phyloP scores from a whole-genome alignment of 35 echinoderm and acorn worm genomes.

The Strongylocentrotus purpuratus region DNA sequence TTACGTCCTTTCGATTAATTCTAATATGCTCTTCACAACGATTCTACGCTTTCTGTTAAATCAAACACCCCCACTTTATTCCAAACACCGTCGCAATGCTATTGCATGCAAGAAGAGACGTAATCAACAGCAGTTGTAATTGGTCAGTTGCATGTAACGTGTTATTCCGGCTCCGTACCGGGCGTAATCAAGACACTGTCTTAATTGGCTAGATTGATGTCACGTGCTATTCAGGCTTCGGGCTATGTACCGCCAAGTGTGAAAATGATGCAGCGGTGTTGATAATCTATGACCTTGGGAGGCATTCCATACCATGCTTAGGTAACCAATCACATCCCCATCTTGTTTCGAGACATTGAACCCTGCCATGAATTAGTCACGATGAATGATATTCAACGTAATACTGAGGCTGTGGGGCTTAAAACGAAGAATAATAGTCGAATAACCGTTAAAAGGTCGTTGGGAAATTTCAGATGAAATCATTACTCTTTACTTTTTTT shows the following conservation, averaged over 20 bases:
- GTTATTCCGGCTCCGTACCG: neutral
- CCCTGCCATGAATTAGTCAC: neutral
- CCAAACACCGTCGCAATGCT: neutral
- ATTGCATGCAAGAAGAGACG: too few species aligned
- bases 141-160: too few species aligned
- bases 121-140: too few species aligned
- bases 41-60: neutral
- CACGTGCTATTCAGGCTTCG: neutral
- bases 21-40: too few species aligned
- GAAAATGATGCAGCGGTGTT: neutral
- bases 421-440: too few species aligned
- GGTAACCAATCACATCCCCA: neutral
- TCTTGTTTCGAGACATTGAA: neutral
- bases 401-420: too few species aligned
- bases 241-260: neutral
- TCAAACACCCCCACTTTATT: neutral
- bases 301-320: neutral
- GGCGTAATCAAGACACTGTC: neutral
- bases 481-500: too few species aligned
- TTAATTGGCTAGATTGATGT: neutral
- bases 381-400: too few species aligned
- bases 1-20: too few species aligned
- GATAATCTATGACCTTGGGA: neutral
- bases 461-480: too few species aligned
- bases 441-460: too few species aligned